phyloP scores from a whole-genome alignment of 2,888 invertebrate genomes.

The Agonum fuliginosum region DNA sequence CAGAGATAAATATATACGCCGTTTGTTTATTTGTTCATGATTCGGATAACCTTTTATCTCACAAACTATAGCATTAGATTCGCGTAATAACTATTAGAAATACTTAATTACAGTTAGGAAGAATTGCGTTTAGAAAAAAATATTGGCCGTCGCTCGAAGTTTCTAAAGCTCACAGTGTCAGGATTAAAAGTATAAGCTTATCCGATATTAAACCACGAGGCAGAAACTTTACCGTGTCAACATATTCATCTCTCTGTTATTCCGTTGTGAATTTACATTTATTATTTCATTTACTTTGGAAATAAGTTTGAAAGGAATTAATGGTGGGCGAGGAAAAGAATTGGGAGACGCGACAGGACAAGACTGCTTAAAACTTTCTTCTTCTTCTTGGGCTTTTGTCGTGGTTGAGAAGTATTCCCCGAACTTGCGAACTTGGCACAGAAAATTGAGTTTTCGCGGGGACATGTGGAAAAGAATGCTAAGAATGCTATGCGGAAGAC shows the following conservation, averaged over 20 bases:
- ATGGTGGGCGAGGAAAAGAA: neutral
- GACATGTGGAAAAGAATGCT: neutral
- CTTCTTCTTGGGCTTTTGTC: neutral
- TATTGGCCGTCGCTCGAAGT: too few relatives aligned
- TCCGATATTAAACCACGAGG: neutral
- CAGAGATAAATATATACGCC: too few relatives aligned
- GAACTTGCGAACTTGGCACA: constrained; percentile 2
- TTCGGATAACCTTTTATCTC: too few relatives aligned
- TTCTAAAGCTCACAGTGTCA: neutral
- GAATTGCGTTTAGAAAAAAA: too few relatives aligned
- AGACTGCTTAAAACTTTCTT: constrained; percentile 9
- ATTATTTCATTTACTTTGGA: too few relatives aligned
- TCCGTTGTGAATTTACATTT: too few relatives aligned
- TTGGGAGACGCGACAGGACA: neutral
- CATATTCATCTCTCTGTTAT: neutral
- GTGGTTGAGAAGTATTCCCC: neutral
- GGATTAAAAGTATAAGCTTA: neutral
- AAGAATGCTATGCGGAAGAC: neutral
- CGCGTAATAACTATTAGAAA: too few relatives aligned
- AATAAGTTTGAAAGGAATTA: too few relatives aligned
- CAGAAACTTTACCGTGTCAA: neutral
- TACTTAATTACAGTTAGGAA: too few relatives aligned
- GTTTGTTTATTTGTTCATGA: too few relatives aligned
- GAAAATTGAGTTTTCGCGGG: constrained; percentile 26
- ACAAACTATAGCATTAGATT: too few relatives aligned